Conservation (phyloP, 1,140 invertebrate genomes). For the Lucilia sericata region DNA sequence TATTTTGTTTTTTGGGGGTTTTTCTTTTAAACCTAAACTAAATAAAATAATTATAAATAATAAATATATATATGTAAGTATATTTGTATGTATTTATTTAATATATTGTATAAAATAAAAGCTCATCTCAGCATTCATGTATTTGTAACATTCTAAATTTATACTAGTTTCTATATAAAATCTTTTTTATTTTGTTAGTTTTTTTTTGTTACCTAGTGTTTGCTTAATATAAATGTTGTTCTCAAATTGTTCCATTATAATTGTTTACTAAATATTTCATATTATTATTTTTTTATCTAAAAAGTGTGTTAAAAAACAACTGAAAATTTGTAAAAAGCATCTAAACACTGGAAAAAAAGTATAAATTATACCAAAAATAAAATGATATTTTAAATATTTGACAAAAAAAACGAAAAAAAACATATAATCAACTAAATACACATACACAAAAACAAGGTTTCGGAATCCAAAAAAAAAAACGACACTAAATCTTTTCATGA, state of each 20-base stretch:
- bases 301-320: conserved; percentile 11
- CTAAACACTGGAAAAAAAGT: conserved; percentile 23
- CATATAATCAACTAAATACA: conserved; percentile 28
- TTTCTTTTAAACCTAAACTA: neutral
- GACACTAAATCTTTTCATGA: conserved; percentile 44
- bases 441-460: conserved; percentile 33
- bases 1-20: too few species aligned
- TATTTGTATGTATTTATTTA: neutral
- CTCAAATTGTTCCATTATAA: conserved; percentile 13
- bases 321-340: conserved; percentile 33
- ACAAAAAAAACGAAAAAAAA: conserved; percentile 9
- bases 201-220: conserved; percentile 20
- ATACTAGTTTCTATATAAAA: conserved; percentile 5
- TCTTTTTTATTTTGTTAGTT: neutral
- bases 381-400: neutral
- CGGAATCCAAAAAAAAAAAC: conserved; percentile 17
- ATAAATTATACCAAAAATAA: neutral
- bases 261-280: neutral
- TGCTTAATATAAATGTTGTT: neutral
- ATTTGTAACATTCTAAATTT: neutral
- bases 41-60: too few species aligned
- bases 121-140: conserved; percentile 25
- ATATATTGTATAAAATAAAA: neutral
- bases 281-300: conserved; percentile 17
- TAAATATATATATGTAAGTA: neutral